These are phyloP conservation scores for Leptonema lineaticorne DNA, from an alignment of 1,140 invertebrate genomes.

Conservation along the genomic window DNA sequence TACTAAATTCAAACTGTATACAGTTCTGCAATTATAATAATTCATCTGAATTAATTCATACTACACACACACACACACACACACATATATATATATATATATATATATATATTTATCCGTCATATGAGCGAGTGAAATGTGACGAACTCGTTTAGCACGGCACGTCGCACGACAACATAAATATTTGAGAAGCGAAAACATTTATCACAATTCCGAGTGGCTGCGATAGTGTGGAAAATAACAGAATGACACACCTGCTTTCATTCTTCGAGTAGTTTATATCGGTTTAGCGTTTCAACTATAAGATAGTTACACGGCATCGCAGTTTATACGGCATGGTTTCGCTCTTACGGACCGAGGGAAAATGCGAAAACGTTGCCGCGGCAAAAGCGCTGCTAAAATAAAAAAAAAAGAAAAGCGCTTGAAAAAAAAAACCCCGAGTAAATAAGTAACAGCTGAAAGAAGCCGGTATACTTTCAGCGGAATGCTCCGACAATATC, in stretches of 20 bases:
- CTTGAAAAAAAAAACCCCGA: too few relatives aligned
- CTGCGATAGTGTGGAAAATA: neutral
- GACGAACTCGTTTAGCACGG: neutral
- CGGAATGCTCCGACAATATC: too few relatives aligned
- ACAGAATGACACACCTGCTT: neutral
- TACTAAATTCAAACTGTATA: too few relatives aligned
- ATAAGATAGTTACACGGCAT: neutral
- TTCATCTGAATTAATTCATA: neutral
- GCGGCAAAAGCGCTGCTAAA: neutral
- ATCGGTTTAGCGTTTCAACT: neutral
- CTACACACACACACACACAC: neutral
- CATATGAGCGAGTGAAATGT: neutral
- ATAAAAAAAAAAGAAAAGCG: neutral
- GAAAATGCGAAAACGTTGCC: neutral
- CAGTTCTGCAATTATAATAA: too few relatives aligned
- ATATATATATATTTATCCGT: neutral
- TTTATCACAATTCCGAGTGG: neutral
- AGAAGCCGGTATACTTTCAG: neutral
- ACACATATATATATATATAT: neutral
- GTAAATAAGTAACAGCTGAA: slow-evolving; percentile 19
- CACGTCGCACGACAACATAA: neutral
- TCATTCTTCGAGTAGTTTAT: neutral
- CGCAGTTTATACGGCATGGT: neutral
- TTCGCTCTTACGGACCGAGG: neutral
- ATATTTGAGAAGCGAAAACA: neutral